Evolutionary conservation across 2,888 invertebrate species (phyloP).

Genomic region (Xiphydria camelus): DNA sequence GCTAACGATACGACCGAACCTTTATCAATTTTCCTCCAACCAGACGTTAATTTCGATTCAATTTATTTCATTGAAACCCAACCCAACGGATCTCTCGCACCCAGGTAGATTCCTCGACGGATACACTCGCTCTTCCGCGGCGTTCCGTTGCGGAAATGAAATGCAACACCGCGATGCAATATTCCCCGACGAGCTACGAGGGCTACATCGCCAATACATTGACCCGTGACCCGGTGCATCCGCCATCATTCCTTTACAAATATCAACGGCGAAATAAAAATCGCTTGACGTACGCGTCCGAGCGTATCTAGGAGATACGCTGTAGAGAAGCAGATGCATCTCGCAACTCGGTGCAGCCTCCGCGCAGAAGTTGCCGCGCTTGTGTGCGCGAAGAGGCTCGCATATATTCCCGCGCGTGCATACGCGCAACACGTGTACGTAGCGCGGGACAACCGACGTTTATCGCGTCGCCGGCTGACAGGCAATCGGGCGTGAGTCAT

Average conservation of each 20-base stretch:
- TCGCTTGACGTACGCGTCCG: not conserved
- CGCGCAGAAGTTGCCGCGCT: too few relatives aligned
- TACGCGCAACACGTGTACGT: constrained; percentile 2
- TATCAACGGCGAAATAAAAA: constrained; percentile 6
- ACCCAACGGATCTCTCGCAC: too few relatives aligned
- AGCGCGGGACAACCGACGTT: constrained; percentile 10
- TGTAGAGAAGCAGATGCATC: constrained; percentile 12
- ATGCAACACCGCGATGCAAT: too few relatives aligned
- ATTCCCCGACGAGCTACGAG: too few relatives aligned
- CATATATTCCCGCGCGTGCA: not conserved
- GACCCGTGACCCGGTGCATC: constrained; percentile 12
- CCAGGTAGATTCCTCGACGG: too few relatives aligned
- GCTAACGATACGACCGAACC: too few relatives aligned
- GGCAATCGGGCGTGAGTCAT: constrained; percentile 13
- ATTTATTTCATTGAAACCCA: too few relatives aligned
- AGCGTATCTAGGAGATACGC: not conserved
- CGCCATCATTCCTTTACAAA: constrained; percentile 9
- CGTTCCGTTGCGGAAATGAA: too few relatives aligned
- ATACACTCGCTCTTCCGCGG: too few relatives aligned
- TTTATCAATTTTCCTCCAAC: too few relatives aligned
- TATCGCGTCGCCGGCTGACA: constrained; percentile 13
- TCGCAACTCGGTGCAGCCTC: constrained; percentile 2
- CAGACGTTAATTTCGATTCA: too few relatives aligned
- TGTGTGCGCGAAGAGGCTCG: not conserved
- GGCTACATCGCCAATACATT: too few relatives aligned